Conservation (phyloP, 2,113 vertebrate genomes). For the Bos indicus region DNA sequence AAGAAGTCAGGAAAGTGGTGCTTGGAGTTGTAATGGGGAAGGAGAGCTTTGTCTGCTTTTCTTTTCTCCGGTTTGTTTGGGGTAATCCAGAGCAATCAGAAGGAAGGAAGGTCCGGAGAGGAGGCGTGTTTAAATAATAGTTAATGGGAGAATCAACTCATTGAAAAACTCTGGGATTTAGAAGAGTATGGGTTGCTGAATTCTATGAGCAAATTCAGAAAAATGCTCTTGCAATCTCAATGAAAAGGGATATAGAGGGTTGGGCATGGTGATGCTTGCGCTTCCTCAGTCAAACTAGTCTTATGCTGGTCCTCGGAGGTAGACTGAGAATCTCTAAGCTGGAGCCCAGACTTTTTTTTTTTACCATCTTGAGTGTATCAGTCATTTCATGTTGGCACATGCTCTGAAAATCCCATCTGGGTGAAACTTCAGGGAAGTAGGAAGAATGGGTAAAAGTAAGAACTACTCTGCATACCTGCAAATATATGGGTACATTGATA, state of each 20-base stretch:
- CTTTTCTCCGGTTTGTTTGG: background rate
- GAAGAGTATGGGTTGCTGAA: background rate
- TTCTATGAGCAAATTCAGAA: background rate
- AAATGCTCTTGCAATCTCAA: background rate
- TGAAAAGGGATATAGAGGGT: background rate
- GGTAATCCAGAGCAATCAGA: background rate
- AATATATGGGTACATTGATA: background rate
- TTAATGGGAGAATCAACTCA: background rate
- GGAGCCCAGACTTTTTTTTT: background rate
- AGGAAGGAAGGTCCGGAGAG: background rate
- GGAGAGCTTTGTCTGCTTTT: background rate
- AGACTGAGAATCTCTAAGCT: background rate
- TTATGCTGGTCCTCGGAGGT: background rate
- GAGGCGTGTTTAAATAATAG: background rate
- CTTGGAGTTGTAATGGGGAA: background rate
- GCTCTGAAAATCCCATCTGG: slow-evolving; percentile 40
- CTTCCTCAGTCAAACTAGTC: background rate
- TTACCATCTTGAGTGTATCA: slow-evolving; percentile 29
- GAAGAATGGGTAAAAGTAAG: slow-evolving; percentile 39
- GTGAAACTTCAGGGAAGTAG: slow-evolving; percentile 16
- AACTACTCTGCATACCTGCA: background rate
- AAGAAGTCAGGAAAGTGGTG: background rate
- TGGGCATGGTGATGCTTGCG: background rate
- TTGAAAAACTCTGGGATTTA: background rate
- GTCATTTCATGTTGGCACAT: slow-evolving; percentile 6